A percentile compares a stretch with the other conserved stretches of the same genome.
phyloP scores from a whole-genome alignment of 2,797 vertebrate genomes.

The Periparus ater region DNA sequence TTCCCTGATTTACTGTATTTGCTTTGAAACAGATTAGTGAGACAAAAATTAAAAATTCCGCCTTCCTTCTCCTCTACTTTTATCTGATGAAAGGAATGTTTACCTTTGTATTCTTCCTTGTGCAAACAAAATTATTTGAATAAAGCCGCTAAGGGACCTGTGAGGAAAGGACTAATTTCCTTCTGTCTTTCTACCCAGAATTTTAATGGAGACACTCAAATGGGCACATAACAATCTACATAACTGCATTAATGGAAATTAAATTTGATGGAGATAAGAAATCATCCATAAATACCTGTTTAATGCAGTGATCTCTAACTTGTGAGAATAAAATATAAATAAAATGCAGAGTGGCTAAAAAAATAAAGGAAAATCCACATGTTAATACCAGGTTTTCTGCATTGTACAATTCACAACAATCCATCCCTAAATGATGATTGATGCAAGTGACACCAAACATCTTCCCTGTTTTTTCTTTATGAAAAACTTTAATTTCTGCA shows the following conservation, averaged over 20 bases:
- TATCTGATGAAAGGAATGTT: slow-evolving; percentile 17
- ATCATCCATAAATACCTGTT: background rate
- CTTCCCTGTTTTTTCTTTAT: background rate
- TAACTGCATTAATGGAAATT: background rate
- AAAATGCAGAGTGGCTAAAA: background rate
- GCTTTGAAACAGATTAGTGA: background rate
- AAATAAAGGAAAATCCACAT: background rate
- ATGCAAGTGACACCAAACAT: background rate
- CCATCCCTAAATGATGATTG: background rate
- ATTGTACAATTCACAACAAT: background rate
- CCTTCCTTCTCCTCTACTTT: background rate
- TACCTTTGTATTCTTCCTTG: background rate
- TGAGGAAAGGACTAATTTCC: background rate
- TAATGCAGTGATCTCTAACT: background rate
- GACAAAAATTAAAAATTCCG: background rate
- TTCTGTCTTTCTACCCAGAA: background rate
- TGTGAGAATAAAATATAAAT: background rate
- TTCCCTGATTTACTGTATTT: background rate
- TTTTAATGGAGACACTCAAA: background rate
- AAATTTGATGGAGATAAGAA: background rate
- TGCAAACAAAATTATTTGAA: background rate
- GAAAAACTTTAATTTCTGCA: background rate
- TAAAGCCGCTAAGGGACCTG: background rate
- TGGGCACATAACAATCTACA: background rate
- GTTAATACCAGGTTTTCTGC: background rate